Conservation (phyloP, 2,113 vertebrate genomes). For the Colistium nudipinnis region DNA sequence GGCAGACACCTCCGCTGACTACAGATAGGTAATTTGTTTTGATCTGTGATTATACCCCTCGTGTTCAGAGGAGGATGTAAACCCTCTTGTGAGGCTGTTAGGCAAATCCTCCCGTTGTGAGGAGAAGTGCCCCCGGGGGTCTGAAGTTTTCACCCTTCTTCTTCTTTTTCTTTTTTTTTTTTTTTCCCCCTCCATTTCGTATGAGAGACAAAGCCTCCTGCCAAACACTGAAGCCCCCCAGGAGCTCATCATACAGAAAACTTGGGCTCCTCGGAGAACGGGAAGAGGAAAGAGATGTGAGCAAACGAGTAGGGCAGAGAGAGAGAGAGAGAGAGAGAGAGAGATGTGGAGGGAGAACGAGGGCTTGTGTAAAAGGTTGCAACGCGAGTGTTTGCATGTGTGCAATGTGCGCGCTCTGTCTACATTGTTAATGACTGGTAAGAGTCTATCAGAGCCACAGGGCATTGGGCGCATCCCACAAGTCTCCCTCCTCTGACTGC, state of each 20-base stretch:
- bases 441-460: slow-evolving; percentile 64
- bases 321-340: slow-evolving; percentile 40
- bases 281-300: slow-evolving; percentile 41
- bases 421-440: slow-evolving; percentile 72
- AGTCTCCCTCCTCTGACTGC: slow-evolving; percentile 77
- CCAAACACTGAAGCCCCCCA: slow-evolving; percentile 79
- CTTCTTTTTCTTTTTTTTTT: slow-evolving; percentile 55
- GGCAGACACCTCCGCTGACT: slow-evolving; percentile 80
- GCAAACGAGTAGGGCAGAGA: slow-evolving; percentile 37
- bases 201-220: slow-evolving; percentile 83
- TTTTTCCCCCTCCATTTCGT: slow-evolving; percentile 71
- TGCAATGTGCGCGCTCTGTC: slow-evolving; percentile 42
- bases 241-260: slow-evolving; percentile 83
- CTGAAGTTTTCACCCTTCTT: slow-evolving; percentile 76
- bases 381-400: slow-evolving; percentile 41
- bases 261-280: slow-evolving; percentile 68
- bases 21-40: slow-evolving; percentile 85
- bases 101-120: slow-evolving; percentile 82
- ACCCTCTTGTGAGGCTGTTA: slow-evolving; percentile 84
- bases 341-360: slow-evolving; percentile 42
- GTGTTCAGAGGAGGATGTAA: slow-evolving; percentile 83
- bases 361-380: slow-evolving; percentile 65
- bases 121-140: slow-evolving; percentile 79
- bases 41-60: slow-evolving; percentile 83
- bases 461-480: slow-evolving; percentile 73